Base-by-base conservation (phyloP, 2,888 invertebrate genomes). In the Acleris literana region DNA sequence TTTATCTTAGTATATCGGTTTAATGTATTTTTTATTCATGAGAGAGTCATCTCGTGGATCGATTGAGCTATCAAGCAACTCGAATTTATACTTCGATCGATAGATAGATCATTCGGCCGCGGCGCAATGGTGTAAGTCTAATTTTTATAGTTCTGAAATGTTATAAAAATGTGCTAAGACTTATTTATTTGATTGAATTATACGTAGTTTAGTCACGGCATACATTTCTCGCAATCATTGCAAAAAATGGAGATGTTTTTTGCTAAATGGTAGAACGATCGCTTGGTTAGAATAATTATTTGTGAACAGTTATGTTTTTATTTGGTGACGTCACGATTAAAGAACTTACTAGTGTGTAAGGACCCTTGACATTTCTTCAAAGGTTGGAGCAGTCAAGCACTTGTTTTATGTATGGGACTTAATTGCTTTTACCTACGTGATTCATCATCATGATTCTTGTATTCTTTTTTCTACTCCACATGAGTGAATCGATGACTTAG, bases 11-110 rank as follows among this genome's bases (percentile, higher is more conserved):
- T 49, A 61, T 68, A 70, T 72, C 71, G 72, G 76, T 79, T 76
- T 84, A 85, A 87, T 85, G 82, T 73, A 72, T 78, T 80, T 86
- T 85, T 85, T 87, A 87, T 87, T 87, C 85, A 87, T 87, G 84
- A 86, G 81, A 64, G 60, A 67, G 74, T 73, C 73, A 76, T 74
- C 74, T 73, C 71, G 70, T 68, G 73, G 74, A 79, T 76, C 79
- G 83, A 87, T 87, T 86, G 84, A 86, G 84, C 76, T 84, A 87
- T 87, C 85, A 82, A 75, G 68, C 70, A 72, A 64, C 70, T 79
- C 63, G 52, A 64, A 70, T 72, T 76, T 74, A 78, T 77, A 76
- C 72, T 68, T 65, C 69, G 64, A 68, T 70, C 74, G 69, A 71
- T 69, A 74, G 71, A 75, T 78, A 72, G 70, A 78, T 79, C 76